These are phyloP conservation scores for Dusona sp. DNA, from an alignment of 2,888 invertebrate genomes.

Conservation along the genomic window DNA sequence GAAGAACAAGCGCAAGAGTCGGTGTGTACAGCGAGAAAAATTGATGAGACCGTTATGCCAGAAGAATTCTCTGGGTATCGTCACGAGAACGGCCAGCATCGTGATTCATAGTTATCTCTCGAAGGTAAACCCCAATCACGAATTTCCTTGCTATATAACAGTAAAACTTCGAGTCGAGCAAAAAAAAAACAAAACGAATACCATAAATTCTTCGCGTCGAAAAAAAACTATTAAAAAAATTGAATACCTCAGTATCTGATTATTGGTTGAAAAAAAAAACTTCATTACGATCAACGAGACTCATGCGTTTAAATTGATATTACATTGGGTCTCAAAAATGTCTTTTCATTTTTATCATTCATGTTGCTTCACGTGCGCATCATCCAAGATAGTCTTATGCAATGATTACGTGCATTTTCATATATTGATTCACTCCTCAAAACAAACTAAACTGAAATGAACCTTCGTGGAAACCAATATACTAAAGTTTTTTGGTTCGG, in stretches of 20 bases:
- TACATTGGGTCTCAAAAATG: not conserved
- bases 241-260: not conserved
- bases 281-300: not conserved
- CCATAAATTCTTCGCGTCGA: not conserved
- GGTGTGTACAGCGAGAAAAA: slow-evolving; percentile 26
- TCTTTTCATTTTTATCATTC: not conserved
- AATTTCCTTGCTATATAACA: slow-evolving; percentile 15
- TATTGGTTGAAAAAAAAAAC: not conserved
- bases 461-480: not conserved
- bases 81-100: slow-evolving; percentile 25
- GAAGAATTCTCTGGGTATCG: slow-evolving; percentile 46
- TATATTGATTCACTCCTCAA: not conserved
- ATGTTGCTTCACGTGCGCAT: not conserved
- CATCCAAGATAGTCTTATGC: not conserved
- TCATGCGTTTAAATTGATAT: not conserved
- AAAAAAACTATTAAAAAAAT: not conserved
- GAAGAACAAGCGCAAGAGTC: slow-evolving; percentile 19
- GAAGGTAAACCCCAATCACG: slow-evolving; percentile 26
- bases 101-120: slow-evolving; percentile 13
- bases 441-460: not conserved
- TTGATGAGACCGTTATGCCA: slow-evolving; percentile 39
- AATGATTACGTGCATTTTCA: not conserved
- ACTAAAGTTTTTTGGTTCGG: not conserved
- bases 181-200: not conserved
- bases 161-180: slow-evolving; percentile 17